Conservation (phyloP, 2,113 vertebrate species). For the Anarhynchus alexandrinus region DNA sequence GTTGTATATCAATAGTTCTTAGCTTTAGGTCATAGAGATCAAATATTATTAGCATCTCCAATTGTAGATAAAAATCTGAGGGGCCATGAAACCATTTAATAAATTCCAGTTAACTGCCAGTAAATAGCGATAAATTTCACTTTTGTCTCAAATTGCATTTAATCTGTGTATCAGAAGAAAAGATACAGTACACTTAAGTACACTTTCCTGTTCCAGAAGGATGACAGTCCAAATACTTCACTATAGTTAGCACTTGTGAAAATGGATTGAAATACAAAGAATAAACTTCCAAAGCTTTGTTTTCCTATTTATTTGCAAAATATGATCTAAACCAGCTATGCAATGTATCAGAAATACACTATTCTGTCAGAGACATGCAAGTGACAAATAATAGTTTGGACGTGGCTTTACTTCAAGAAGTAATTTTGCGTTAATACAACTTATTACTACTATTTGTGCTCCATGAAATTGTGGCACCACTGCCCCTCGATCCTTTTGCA, state of each 20-base stretch:
- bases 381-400: background rate
- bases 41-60: background rate
- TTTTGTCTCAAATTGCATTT: background rate
- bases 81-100: background rate
- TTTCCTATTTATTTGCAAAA: background rate
- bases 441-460: background rate
- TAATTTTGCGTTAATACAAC: background rate
- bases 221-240: background rate
- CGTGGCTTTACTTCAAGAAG: background rate
- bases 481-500: background rate
- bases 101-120: background rate
- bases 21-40: background rate
- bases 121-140: background rate
- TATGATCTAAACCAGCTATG: background rate
- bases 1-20: background rate
- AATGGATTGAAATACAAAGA: background rate
- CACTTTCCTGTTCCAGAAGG: background rate
- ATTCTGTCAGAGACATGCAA: background rate
- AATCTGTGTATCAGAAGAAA: background rate
- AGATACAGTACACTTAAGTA: background rate
- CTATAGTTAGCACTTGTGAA: background rate
- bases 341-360: background rate
- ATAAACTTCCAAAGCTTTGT: background rate
- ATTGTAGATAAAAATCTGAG: background rate
- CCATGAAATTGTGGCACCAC: background rate